Conservation (phyloP, 1,140 invertebrate genomes). For the Meloidogyne exigua region DNA sequence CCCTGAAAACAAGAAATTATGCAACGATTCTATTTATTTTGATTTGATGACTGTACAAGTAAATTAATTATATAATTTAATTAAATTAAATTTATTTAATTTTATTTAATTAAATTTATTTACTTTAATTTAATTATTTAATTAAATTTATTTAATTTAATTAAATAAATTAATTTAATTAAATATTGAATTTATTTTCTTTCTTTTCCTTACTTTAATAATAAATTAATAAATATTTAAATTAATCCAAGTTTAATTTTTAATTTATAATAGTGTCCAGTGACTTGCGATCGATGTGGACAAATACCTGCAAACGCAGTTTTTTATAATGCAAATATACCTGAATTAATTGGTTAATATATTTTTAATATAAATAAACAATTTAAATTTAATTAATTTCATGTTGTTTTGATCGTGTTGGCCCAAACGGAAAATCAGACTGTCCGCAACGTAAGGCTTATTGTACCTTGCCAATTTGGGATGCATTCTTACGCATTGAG, state of each 20-base stretch:
- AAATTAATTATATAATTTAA: too few relatives aligned
- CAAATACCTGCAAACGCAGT: background rate
- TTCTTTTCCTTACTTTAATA: too few relatives aligned
- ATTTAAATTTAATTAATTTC: background rate
- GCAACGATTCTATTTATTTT: slow-evolving; percentile 10
- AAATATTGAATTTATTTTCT: too few relatives aligned
- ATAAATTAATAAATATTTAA: background rate
- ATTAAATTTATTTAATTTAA: too few relatives aligned
- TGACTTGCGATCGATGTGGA: slow-evolving; percentile 15
- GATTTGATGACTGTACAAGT: slow-evolving; percentile 24
- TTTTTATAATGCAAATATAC: slow-evolving; percentile 3
- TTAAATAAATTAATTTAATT: too few relatives aligned
- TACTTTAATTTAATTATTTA: too few relatives aligned
- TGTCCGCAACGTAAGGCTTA: slow-evolving; percentile 13
- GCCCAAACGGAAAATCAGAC: slow-evolving; percentile 13
- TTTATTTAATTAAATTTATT: too few relatives aligned
- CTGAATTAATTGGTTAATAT: slow-evolving; percentile 5
- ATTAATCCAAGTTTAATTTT: too few relatives aligned
- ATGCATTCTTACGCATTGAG: background rate
- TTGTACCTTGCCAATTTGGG: background rate
- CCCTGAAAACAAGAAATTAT: background rate
- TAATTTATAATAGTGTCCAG: slow-evolving; percentile 11
- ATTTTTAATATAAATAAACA: too few relatives aligned
- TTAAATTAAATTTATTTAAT: too few relatives aligned
- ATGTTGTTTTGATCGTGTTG: slow-evolving; percentile 21